phyloP scores from a whole-genome alignment of 2,113 vertebrate species.

The Meles meles region DNA sequence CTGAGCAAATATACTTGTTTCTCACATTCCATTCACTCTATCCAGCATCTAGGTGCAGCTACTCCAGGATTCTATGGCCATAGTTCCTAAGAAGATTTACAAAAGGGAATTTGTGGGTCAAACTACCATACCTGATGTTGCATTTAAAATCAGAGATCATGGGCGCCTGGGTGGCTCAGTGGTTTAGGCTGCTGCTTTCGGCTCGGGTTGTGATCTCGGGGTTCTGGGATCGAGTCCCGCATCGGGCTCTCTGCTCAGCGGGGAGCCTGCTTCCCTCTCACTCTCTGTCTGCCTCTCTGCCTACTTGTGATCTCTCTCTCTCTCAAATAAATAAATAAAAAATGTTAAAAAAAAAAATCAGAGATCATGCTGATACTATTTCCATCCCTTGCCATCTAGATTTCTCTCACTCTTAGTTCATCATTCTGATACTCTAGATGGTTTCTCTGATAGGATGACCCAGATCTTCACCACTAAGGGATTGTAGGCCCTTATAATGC shows the following conservation, averaged over 20 bases:
- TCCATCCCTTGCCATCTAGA: background rate
- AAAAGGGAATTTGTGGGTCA: background rate
- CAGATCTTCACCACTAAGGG: background rate
- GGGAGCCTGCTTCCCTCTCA: too few species aligned
- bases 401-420: background rate
- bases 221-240: too few species aligned
- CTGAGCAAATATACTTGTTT: background rate
- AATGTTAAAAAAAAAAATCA: too few species aligned
- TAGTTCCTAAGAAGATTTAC: background rate
- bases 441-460: background rate
- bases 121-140: background rate
- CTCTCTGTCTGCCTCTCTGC: too few species aligned
- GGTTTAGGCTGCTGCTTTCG: too few species aligned
- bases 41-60: background rate
- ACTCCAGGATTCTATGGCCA: background rate
- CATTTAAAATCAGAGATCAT: background rate
- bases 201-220: too few species aligned
- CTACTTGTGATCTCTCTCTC: too few species aligned
- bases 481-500: background rate
- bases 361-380: background rate
- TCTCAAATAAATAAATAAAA: too few species aligned
- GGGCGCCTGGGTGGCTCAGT: too few species aligned
- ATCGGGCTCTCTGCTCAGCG: too few species aligned
- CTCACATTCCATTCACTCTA: background rate
- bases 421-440: background rate